These are phyloP conservation scores for Cabera pusaria DNA, from an alignment of 2,888 invertebrate genomes.

Conservation along the genomic window DNA sequence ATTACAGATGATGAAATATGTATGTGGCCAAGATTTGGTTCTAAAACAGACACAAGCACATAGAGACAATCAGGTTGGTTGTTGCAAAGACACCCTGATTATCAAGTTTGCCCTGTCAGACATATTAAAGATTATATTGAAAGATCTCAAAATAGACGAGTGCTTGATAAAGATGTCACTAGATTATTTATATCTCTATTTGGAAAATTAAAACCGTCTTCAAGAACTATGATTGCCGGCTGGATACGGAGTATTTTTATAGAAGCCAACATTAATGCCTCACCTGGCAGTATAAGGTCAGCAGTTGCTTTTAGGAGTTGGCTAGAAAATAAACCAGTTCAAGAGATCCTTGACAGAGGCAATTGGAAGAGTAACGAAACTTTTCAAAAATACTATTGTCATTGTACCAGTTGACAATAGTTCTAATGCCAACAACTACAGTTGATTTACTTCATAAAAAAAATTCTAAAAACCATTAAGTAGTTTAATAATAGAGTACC, in stretches of 20 bases:
- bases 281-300: conserved; percentile 1
- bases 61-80: conserved; percentile 1
- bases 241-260: conserved; percentile 20
- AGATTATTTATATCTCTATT: not conserved
- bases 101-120: not conserved
- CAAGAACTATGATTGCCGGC: conserved; percentile 28
- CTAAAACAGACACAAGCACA: conserved; percentile 5
- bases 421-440: too few relatives aligned
- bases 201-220: conserved; percentile 17
- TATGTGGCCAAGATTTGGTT: not conserved
- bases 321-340: conserved; percentile 16
- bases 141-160: not conserved
- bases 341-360: conserved; percentile 26
- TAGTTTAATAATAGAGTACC: too few relatives aligned
- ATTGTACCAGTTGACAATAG: too few relatives aligned
- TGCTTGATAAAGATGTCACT: too few relatives aligned
- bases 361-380: conserved; percentile 23
- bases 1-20: too few relatives aligned
- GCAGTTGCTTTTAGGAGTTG: conserved; percentile 25
- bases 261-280: conserved; percentile 3
- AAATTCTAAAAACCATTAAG: too few relatives aligned
- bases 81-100: not conserved
- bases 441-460: too few relatives aligned
- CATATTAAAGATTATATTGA: not conserved
- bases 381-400: conserved; percentile 2